Base-by-base conservation (phyloP, 2,797 vertebrate genomes). In the Amphiprion clarkii region DNA sequence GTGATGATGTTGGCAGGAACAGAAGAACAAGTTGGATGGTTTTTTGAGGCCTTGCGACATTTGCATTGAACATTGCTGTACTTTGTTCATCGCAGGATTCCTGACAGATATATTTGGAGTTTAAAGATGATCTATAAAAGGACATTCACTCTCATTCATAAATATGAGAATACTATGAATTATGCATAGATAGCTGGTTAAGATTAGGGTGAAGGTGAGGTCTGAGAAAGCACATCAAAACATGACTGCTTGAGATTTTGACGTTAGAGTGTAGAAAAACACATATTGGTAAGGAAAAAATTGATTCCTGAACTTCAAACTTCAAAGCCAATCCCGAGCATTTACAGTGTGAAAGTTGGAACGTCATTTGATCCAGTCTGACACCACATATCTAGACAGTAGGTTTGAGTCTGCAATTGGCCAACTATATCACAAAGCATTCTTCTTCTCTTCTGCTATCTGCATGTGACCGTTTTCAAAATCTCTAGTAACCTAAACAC, bases 1-100 rank as follows among this genome's bases (percentile, higher is more conserved):
- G 23, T 0, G 52, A 52, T 53, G 44, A 61, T 46, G 42, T 60
- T 82, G 82, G 74, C 84, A 81, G 65, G 67, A 60, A 33, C n/a
- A 68, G 65, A 49, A 23, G 39, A 13, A 64, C 23, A 40, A 25
- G 39, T 42, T 61, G 39, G 64, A 71, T 16, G 51, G 23, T 23
- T 40, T 61, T 75, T 53, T 56, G 33, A 71, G 66, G 42, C 31
- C 25, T 27, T 51, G 19, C 52, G 12, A 76, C 36, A 79, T 63
- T n/a, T 2, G 0, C 3, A 12, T 2, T 48, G 17, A 49, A 44
- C 36, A 8, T 8, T 8, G 3, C 3, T 33, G 11, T 2, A 16
- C 3, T 2, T 59, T 16, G n/a, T 19, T n/a, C 36, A 42, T 52
- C 16, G 4, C 21, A 48, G 19, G 67, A 31, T 42, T 59, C 11